Conservation (phyloP, 2,888 invertebrate species). For the Cerastoderma edule region DNA sequence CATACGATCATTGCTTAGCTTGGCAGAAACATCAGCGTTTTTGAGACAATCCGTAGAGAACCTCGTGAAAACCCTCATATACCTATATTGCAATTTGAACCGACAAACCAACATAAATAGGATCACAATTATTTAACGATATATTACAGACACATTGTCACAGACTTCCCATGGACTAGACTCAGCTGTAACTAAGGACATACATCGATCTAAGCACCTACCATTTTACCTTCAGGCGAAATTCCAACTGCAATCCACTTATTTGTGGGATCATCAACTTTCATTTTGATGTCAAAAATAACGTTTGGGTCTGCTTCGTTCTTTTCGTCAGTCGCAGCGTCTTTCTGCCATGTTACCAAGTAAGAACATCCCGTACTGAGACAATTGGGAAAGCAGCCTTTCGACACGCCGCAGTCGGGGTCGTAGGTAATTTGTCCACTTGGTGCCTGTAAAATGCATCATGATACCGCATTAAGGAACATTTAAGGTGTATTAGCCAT, state of each 20-base stretch:
- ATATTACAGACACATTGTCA: no score
- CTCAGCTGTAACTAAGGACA: background rate
- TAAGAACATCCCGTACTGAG: slow-evolving; percentile 42
- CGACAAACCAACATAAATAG: no score
- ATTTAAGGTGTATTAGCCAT: no score
- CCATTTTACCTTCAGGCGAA: slow-evolving; percentile 59
- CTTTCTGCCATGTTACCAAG: slow-evolving; percentile 55
- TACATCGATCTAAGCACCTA: no score
- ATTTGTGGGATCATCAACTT: slow-evolving; percentile 15
- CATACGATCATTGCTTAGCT: no score
- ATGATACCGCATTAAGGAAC: no score
- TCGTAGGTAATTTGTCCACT: slow-evolving; percentile 43
- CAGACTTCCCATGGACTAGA: background rate
- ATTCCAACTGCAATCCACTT: slow-evolving; percentile 61
- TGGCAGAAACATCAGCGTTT: no score
- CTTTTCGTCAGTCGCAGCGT: slow-evolving; percentile 13
- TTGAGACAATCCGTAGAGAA: no score
- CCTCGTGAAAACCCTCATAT: no score
- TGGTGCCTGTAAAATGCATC: background rate
- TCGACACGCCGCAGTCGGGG: slow-evolving; percentile 53
- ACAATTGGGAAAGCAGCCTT: slow-evolving; percentile 65
- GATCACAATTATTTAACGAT: no score
- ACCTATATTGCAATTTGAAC: no score
- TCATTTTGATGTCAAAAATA: slow-evolving; percentile 46
- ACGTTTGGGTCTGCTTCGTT: slow-evolving; percentile 34